A percentile compares a stretch with the other conserved stretches of the same genome.
Conservation (phyloP, 1,140 invertebrate species). For the Tribolium castaneum region DNA sequence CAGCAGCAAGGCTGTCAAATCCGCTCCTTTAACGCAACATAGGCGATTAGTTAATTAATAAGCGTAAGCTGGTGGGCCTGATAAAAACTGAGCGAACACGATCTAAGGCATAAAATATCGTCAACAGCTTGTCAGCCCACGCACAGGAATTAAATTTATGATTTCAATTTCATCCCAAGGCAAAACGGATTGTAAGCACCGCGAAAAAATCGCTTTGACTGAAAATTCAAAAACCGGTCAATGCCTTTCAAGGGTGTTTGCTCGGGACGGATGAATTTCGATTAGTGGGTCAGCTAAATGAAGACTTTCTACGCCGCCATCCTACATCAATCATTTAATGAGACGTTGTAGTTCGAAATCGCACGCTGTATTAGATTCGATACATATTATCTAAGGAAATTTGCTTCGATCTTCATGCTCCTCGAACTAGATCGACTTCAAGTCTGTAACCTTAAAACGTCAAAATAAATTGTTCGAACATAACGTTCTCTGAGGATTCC, state of each 20-base stretch:
- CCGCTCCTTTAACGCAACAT: neutral
- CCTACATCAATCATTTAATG: slow-evolving; percentile 12
- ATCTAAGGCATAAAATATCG: slow-evolving; percentile 2
- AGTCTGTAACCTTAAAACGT: slow-evolving; percentile 27
- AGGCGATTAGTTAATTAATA: slow-evolving; percentile 18
- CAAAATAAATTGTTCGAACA: slow-evolving; percentile 15
- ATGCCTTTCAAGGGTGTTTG: slow-evolving; percentile 1
- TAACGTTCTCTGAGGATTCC: slow-evolving; percentile 17
- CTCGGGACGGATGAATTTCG: slow-evolving; percentile 8
- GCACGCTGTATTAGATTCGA: slow-evolving; percentile 22
- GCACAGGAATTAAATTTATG: slow-evolving; percentile 1
- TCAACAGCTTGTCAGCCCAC: neutral
- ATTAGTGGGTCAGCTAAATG: slow-evolving; percentile 18
- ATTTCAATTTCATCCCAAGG: slow-evolving; percentile 12
- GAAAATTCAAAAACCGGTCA: neutral
- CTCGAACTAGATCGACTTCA: slow-evolving; percentile 29
- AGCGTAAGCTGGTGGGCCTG: neutral
- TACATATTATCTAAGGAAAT: slow-evolving; percentile 14
- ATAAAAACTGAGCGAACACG: neutral
- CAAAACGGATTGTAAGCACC: neutral
- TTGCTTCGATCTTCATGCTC: slow-evolving; percentile 23
- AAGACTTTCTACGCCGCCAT: slow-evolving; percentile 8
- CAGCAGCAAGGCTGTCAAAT: neutral
- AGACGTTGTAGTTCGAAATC: slow-evolving; percentile 13
- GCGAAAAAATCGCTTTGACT: slow-evolving; percentile 2